These are phyloP conservation scores for Phylloscopus trochilus DNA, from an alignment of 2,113 vertebrate species.

Conservation along the genomic window DNA sequence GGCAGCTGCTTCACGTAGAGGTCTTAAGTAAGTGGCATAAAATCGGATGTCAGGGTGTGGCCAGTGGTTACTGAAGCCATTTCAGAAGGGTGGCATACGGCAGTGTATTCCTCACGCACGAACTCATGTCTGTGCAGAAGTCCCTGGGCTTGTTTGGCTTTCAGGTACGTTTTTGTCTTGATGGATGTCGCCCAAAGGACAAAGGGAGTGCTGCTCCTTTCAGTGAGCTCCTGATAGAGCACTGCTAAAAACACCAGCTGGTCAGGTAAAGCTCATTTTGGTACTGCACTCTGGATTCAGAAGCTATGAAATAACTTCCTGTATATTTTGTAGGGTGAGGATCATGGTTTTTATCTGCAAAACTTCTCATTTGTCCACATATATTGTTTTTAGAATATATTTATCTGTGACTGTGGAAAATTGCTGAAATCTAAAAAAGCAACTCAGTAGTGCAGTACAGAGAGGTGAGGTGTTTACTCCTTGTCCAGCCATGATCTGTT, in stretches of 20 bases:
- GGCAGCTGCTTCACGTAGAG: background rate
- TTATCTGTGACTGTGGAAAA: background rate
- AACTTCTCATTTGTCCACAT: background rate
- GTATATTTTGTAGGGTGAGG: background rate
- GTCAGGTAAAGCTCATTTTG: accelerated
- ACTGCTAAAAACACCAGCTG: background rate
- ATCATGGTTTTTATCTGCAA: background rate
- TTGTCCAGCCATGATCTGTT: background rate
- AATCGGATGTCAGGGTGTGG: background rate
- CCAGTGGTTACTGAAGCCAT: background rate
- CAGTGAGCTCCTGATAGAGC: background rate
- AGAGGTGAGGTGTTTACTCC: background rate
- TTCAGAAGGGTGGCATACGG: background rate
- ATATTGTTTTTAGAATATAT: accelerated
- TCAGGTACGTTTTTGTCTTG: background rate
- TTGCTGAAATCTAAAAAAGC: background rate
- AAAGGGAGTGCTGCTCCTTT: background rate
- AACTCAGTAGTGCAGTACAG: background rate
- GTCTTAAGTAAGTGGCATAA: background rate
- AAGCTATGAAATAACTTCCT: background rate
- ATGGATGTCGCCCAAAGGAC: background rate
- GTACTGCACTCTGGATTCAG: background rate
- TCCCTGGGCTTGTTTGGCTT: background rate
- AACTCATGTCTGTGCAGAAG: background rate
- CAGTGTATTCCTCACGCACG: background rate